Conservation (phyloP, 2,113 vertebrate species). For the Phalacrocorax pelagicus region DNA sequence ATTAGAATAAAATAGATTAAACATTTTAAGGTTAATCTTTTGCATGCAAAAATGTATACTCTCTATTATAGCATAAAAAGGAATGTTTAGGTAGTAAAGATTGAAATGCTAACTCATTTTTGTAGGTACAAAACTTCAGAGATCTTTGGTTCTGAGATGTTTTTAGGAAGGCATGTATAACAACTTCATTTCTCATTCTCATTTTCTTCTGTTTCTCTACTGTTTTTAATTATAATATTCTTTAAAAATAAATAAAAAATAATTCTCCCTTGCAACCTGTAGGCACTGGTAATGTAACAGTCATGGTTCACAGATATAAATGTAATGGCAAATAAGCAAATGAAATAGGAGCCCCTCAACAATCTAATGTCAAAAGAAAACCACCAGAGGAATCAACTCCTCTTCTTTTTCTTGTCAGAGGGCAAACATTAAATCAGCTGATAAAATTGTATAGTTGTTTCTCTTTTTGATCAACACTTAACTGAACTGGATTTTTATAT, state of each 20-base stretch:
- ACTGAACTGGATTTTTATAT: background rate
- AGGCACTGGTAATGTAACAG: background rate
- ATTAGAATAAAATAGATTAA: background rate
- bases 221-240: background rate
- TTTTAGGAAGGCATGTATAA: background rate
- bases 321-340: background rate
- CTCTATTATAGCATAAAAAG: background rate
- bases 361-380: background rate
- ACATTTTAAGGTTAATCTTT: background rate
- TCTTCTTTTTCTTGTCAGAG: background rate
- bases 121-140: background rate
- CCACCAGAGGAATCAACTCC: background rate
- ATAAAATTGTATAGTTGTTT: background rate
- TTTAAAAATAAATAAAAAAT: background rate
- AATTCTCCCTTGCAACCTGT: background rate
- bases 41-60: background rate
- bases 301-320: background rate
- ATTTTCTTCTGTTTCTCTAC: background rate
- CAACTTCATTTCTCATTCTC: background rate
- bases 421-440: background rate
- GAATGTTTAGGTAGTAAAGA: background rate
- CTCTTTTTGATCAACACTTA: background rate
- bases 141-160: background rate
- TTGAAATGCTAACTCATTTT: background rate
- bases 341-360: background rate